These are phyloP conservation scores for Pachypeltis micranthus DNA, from an alignment of 1,140 invertebrate genomes.

Conservation along the genomic window DNA sequence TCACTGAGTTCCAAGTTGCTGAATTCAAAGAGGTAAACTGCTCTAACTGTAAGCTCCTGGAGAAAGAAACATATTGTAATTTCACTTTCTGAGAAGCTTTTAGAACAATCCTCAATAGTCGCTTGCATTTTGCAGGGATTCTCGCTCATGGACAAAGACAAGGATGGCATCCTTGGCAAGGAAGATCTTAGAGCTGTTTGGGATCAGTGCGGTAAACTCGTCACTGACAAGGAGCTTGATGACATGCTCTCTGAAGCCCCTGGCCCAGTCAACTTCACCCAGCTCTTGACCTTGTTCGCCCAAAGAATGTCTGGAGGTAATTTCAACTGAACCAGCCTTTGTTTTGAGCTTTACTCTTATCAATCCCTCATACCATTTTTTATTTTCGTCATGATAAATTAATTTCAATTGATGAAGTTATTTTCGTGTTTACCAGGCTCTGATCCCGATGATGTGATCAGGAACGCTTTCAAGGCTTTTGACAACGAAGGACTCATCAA, in stretches of 20 bases:
- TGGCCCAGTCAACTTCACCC: slow-evolving; percentile 91
- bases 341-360: background rate
- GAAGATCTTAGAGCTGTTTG: slow-evolving; percentile 91
- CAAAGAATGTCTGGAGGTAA: slow-evolving; percentile 61
- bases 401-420: too few relatives aligned
- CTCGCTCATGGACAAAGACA: slow-evolving; percentile 96
- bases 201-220: slow-evolving; percentile 83
- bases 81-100: too few relatives aligned
- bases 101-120: too few relatives aligned
- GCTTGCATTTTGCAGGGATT: slow-evolving; percentile 57
- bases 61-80: background rate
- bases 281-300: slow-evolving; percentile 83
- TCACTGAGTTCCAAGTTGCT: slow-evolving; percentile 85
- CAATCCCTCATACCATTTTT: background rate
- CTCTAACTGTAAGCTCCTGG: too few relatives aligned
- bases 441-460: slow-evolving; percentile 90
- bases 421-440: slow-evolving; percentile 40
- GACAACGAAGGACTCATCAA: slow-evolving; percentile 82
- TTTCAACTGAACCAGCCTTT: background rate
- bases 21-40: slow-evolving; percentile 93
- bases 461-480: slow-evolving; percentile 91
- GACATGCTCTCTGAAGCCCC: slow-evolving; percentile 81
- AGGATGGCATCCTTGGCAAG: slow-evolving; percentile 94
- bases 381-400: background rate
- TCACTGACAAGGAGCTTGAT: slow-evolving; percentile 80